These are phyloP conservation scores for Nanger granti DNA, from an alignment of 2,113 vertebrate species.

Conservation along the genomic window DNA sequence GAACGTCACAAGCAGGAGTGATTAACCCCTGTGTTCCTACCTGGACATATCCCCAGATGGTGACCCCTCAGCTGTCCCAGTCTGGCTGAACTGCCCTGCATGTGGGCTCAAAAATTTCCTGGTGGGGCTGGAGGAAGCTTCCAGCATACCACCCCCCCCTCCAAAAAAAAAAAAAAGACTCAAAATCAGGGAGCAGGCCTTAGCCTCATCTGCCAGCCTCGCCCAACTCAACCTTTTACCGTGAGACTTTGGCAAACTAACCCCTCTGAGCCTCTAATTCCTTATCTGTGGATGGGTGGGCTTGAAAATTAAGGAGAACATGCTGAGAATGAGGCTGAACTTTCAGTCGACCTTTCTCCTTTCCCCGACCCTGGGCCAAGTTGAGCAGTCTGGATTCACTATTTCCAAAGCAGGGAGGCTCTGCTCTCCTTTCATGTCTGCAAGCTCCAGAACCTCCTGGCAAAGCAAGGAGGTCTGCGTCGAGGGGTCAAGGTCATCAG, in stretches of 20 bases:
- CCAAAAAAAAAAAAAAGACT: background rate
- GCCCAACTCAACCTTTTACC: accelerated
- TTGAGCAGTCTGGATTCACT: background rate
- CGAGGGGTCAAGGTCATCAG: background rate
- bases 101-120: background rate
- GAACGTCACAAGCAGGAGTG: background rate
- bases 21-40: background rate
- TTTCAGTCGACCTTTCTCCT: background rate
- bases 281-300: background rate
- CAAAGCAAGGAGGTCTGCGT: background rate
- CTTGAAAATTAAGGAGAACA: background rate
- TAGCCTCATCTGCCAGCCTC: background rate
- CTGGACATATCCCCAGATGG: background rate
- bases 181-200: background rate
- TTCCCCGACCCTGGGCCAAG: accelerated
- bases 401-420: background rate
- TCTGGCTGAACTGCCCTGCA: background rate
- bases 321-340: background rate
- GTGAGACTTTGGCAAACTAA: background rate
- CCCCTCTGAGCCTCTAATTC: background rate
- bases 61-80: no score
- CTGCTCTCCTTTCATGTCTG: background rate
- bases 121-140: background rate
- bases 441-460: background rate
- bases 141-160: no score